Percentiles rank a stretch among this genome's conserved stretches.
Conservation (phyloP, 2,888 invertebrate species). For the Trisateles emortualis region DNA sequence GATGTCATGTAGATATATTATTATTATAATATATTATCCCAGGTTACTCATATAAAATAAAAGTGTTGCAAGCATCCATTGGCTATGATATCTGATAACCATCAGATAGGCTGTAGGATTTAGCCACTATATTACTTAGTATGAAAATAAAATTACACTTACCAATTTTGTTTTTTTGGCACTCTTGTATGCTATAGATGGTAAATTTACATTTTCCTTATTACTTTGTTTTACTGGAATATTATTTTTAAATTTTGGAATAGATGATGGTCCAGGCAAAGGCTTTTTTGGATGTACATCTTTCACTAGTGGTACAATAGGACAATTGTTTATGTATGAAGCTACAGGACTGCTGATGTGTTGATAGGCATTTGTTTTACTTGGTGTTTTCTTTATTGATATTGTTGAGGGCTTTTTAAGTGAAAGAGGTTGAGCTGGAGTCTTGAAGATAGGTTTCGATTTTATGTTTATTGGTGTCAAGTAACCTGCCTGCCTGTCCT, state of each 20-base stretch:
- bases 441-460: conserved; percentile 56
- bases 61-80: no score
- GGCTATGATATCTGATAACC: no score
- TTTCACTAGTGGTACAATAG: conserved; percentile 66
- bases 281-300: conserved; percentile 69
- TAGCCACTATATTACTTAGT: no score
- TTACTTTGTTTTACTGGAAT: conserved; percentile 44
- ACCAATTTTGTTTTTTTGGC: conserved; percentile 74
- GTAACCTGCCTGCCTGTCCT: conserved; percentile 24
- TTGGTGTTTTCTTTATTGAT: conserved; percentile 57
- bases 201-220: conserved; percentile 69
- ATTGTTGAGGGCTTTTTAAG: conserved; percentile 52
- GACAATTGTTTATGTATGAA: conserved; percentile 70
- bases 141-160: conserved; percentile 26
- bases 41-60: no score
- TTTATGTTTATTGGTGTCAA: conserved; percentile 40
- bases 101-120: no score
- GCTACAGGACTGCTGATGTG: conserved; percentile 76
- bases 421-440: conserved; percentile 55
- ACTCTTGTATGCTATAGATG: conserved; percentile 68
- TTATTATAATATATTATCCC: no score
- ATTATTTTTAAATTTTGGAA: conserved; percentile 60
- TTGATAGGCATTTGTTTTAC: conserved; percentile 58
- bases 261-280: conserved; percentile 59
- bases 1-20: no score